phyloP scores from a whole-genome alignment of 2,797 vertebrate species.

The Euthynnus affinis region DNA sequence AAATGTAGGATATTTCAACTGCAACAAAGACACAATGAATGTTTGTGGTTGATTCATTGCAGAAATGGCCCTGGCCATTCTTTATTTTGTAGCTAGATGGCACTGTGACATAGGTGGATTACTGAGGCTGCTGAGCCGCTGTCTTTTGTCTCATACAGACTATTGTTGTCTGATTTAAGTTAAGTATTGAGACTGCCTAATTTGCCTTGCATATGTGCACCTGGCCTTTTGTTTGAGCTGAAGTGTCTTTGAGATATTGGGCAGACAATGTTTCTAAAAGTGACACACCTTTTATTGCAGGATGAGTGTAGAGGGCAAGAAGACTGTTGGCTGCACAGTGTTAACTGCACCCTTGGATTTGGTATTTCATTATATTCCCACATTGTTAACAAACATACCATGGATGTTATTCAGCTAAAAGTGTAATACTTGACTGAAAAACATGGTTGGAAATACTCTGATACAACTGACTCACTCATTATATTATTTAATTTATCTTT shows the following conservation, averaged over 20 bases:
- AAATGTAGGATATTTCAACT: background rate
- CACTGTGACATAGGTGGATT: constrained; percentile 66
- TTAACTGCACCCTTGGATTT: constrained; percentile 7
- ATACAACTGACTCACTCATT: constrained; percentile 1
- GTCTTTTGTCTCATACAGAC: constrained; percentile 54
- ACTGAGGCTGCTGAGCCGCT: background rate
- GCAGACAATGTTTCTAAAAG: constrained; percentile 13
- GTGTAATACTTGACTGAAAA: background rate
- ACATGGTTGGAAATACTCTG: background rate
- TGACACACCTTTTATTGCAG: constrained; percentile 1
- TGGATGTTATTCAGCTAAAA: background rate
- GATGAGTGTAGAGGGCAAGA: background rate
- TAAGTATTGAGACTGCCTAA: constrained; percentile 17
- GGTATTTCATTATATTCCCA: constrained; percentile 4
- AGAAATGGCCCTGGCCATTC: constrained; percentile 23
- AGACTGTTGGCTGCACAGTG: background rate
- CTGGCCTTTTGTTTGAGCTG: constrained; percentile 38
- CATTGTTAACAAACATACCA: background rate
- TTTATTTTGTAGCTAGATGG: constrained; percentile 64
- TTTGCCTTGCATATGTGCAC: constrained; percentile 13
- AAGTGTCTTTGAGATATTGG: constrained; percentile 31
- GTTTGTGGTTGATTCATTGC: background rate
- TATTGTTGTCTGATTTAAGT: constrained; percentile 53
- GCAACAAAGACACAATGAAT: background rate
- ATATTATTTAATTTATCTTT: background rate